These are phyloP conservation scores for Amiota mariae DNA, from an alignment of 2,888 invertebrate genomes.

Conservation along the genomic window DNA sequence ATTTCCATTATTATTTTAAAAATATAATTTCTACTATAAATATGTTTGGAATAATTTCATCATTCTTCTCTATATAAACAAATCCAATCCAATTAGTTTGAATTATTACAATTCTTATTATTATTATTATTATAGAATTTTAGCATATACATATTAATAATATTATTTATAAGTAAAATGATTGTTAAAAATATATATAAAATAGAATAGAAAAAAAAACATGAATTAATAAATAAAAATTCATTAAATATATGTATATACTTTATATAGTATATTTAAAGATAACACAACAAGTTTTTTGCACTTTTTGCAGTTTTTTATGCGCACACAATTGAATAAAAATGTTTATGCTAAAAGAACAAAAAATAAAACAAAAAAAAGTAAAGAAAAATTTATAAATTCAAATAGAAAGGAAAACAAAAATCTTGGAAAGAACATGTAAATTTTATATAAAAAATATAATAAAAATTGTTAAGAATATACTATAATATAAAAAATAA, in stretches of 20 bases:
- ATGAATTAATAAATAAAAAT: slow-evolving; percentile 3
- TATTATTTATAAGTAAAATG: background rate
- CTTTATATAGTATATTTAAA: background rate
- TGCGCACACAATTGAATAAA: background rate
- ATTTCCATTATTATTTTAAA: slow-evolving; percentile 9
- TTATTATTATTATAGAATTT: background rate
- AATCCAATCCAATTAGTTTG: background rate
- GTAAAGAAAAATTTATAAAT: background rate
- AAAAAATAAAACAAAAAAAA: background rate
- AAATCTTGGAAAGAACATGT: too few relatives aligned
- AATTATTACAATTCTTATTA: background rate
- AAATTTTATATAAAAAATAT: too few relatives aligned
- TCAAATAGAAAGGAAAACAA: too few relatives aligned
- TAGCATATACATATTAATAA: background rate
- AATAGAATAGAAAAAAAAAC: slow-evolving; percentile 8
- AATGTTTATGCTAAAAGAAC: background rate
- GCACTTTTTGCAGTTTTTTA: slow-evolving; percentile 49
- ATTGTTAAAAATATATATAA: slow-evolving; percentile 16
- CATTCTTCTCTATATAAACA: background rate
- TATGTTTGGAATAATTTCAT: background rate
- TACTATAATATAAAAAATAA: slow-evolving; percentile 11
- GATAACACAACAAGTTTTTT: slow-evolving; percentile 46
- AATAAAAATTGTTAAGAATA: too few relatives aligned
- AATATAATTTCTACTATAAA: background rate
- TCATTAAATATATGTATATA: slow-evolving; percentile 3